A percentile compares a stretch with the other conserved stretches of the same genome.
phyloP scores from a whole-genome alignment of 1,140 invertebrate species.

The Drosophila pandora region DNA sequence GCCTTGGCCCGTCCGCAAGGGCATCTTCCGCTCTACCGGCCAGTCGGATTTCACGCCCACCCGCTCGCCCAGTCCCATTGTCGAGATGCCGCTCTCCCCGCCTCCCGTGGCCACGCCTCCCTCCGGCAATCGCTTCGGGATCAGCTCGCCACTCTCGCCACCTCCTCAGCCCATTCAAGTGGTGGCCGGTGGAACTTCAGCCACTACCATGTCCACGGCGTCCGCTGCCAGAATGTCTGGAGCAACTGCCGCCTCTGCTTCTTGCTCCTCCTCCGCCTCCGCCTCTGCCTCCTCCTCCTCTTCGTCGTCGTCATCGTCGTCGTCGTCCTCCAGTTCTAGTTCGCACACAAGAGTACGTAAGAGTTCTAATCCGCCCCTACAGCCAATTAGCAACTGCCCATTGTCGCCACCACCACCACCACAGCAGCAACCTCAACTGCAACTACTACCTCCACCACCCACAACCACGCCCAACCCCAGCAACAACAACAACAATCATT shows the following conservation, averaged over 20 bases:
- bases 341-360: constrained; percentile 81
- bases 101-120: constrained; percentile 69
- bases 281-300: constrained; percentile 60
- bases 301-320: constrained; percentile 55
- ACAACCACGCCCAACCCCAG: constrained; percentile 23
- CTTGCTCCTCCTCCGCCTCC: constrained; percentile 33
- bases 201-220: constrained; percentile 52
- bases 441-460: constrained; percentile 20
- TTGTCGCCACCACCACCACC: constrained; percentile 48
- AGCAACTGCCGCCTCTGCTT: constrained; percentile 20
- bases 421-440: constrained; percentile 26
- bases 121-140: constrained; percentile 42
- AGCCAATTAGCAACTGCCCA: constrained; percentile 61
- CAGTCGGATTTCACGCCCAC: constrained; percentile 82
- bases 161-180: constrained; percentile 79
- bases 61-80: constrained; percentile 81
- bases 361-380: constrained; percentile 76
- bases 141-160: constrained; percentile 64
- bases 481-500: constrained; percentile 36
- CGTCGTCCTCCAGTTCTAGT: constrained; percentile 55
- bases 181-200: constrained; percentile 39
- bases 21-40: constrained; percentile 85
- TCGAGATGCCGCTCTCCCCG: constrained; percentile 82
- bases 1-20: constrained; percentile 88
- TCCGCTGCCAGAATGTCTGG: constrained; percentile 64